Base-by-base conservation (phyloP, 2,113 vertebrate genomes). In the Nymphicus hollandicus region DNA sequence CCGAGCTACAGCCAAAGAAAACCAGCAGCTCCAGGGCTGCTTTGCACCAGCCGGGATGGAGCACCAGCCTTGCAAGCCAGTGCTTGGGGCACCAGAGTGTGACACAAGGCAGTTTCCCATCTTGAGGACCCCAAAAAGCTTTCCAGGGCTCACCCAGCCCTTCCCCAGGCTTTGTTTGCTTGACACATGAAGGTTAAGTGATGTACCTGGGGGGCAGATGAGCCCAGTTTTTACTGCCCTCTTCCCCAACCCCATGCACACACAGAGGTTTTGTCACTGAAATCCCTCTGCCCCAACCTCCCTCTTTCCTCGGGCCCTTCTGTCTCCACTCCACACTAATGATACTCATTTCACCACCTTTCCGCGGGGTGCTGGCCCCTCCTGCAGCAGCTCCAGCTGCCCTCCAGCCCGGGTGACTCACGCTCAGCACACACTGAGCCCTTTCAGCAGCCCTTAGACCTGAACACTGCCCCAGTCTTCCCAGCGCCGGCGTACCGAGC, bases 401-500 rank as follows among this genome's bases (percentile, higher is more conserved):
- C 74, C 69, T 60, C 46, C 46, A 49, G 88, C 87, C 85, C 2
- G 64, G 23, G 8, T 96, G 97, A 97, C 90, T 97, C 98, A 98
- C 29, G 22, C 92, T 71, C 81, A 0, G 76, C 84, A 55, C 92
- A 98, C 98, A 98, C 96, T 97, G 97, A 76, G 33, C 94, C 95
- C 97, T 98, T 98, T 98, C 98, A 98, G 96, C 84, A 56, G 81
- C 94, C 46, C 87, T 90, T 3, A 3, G 97, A 80, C 91, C 81
- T 41, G 2, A 97, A 98, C 97, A 98, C 97, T 98, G 94, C 60
- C 91, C 91, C 63, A 97, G 93, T 98, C 97, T 97, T 97, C 90
- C 83, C 52, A 28, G 88, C 12, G 64, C 81, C 17, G 28, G 19
- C 31, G 3, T 50, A 81, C 88, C 10, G 22, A 84, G 55, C 46